Evolutionary conservation across 2,113 vertebrate genomes (phyloP), one percentile per base, ranked within the genome.

Genomic region (Syngnathus floridae): DNA sequence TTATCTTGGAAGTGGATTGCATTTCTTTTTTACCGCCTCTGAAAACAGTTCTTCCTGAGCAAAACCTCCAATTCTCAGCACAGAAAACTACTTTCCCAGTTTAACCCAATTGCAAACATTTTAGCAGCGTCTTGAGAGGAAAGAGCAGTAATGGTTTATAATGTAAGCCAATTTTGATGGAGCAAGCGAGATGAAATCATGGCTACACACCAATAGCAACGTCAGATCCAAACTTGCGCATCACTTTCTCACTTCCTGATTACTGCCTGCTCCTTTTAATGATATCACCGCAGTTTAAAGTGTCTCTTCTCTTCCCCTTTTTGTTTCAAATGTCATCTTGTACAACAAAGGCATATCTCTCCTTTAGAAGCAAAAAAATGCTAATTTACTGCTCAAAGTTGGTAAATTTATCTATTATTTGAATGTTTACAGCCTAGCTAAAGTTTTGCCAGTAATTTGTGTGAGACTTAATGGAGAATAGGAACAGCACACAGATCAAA

Each of bases 51-150:
- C 73, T 86, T 82, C 48, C 62, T 65, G 26, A 69, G 78, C 79
- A 82, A 88, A 89, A 76, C 57, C 69, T 52, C 76, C 79, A 84
- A 71, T 83, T 79, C 77, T 84, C 73, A 83, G 78, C 70, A 67
- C 52, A 65, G 78, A 85, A 85, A 88, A 88, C 76, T 77, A 86
- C 79, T 86, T 75, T 83, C 85, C 85, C 89, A 87, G 76, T 86
- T 86, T 89, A 91, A 91, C 87, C 78, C 83, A 88, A 90, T 91
- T 90, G 80, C 65, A 84, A 87, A 87, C 87, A 85, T 87, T 92
- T 90, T 83, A 88, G 76, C 62, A 73, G 76, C 81, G 77, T 79
- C 77, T 83, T 85, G 84, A 89, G 80, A 77, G 86, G 87, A 84
- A 65, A 82, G 74, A 82, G 86, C 81, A 82, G 22, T 35, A 56